phyloP scores from a whole-genome alignment of 1,140 invertebrate genomes.

The Drosophila punjabiensis region DNA sequence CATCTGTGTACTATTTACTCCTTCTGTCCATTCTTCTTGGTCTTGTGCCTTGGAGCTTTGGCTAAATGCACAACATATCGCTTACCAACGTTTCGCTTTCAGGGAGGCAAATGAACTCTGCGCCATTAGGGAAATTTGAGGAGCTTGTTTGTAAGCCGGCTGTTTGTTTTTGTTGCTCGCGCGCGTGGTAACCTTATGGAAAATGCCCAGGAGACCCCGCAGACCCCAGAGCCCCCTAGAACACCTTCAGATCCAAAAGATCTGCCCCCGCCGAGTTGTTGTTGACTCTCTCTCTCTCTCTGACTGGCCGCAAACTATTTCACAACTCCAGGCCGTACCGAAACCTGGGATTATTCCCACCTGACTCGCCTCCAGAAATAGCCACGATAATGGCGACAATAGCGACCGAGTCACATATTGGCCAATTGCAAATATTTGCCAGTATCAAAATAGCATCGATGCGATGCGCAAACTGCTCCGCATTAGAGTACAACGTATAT shows the following conservation, averaged over 20 bases:
- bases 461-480: constrained; percentile 57
- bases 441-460: constrained; percentile 82
- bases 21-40: constrained; percentile 18
- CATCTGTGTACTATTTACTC: constrained; percentile 21
- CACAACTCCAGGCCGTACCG: constrained; percentile 19
- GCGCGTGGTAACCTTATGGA: constrained; percentile 68
- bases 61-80: constrained; percentile 43
- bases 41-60: constrained; percentile 22
- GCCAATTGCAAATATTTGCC: constrained; percentile 73
- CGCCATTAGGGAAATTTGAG: constrained; percentile 80
- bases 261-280: constrained; percentile 27
- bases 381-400: constrained; percentile 36
- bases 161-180: constrained; percentile 27
- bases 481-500: constrained; percentile 48
- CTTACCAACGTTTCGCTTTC: constrained; percentile 47
- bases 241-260: neutral
- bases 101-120: constrained; percentile 75
- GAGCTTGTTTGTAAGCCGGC: constrained; percentile 57
- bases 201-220: constrained; percentile 57
- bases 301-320: constrained; percentile 47
- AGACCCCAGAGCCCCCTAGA: constrained; percentile 1
- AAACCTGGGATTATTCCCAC: constrained; percentile 48
- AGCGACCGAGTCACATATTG: constrained; percentile 55
- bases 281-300: constrained; percentile 42
- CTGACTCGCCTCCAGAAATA: constrained; percentile 48